These are phyloP conservation scores for Ptychobarbus kaznakovi DNA, from an alignment of 2,797 vertebrate genomes.

Conservation along the genomic window DNA sequence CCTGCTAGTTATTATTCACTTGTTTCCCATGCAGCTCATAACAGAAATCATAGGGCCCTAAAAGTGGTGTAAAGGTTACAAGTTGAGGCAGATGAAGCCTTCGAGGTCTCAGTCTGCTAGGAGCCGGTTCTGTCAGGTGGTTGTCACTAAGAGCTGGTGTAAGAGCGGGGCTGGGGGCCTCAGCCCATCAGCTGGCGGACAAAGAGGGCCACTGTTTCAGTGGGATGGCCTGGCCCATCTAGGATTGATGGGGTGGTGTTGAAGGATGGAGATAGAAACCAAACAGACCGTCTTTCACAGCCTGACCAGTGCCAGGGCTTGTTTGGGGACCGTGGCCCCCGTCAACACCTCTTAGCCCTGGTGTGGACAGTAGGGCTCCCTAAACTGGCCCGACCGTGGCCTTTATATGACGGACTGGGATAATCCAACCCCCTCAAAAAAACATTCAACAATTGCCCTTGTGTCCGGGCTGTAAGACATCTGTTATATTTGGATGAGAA, in stretches of 20 bases:
- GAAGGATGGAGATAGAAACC: constrained; percentile 78
- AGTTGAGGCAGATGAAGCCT: constrained; percentile 37
- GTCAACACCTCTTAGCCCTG: constrained; percentile 69
- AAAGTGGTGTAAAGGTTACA: constrained; percentile 33
- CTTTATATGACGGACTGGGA: constrained; percentile 70
- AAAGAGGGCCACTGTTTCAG: constrained; percentile 78
- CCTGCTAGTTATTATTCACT: no score
- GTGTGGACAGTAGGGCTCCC: constrained; percentile 47
- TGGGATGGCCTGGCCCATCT: constrained; percentile 70
- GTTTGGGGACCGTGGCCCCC: constrained; percentile 65
- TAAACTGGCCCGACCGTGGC: constrained; percentile 62
- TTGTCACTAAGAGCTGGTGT: constrained; percentile 67
- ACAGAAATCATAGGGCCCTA: not conserved
- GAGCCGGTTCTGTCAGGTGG: constrained; percentile 68
- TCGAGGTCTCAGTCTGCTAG: constrained; percentile 65
- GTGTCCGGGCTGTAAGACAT: constrained; percentile 44
- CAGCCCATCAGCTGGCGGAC: constrained; percentile 65
- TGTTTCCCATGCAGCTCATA: not conserved
- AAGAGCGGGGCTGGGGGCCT: constrained; percentile 45
- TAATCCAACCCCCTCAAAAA: constrained; percentile 52
- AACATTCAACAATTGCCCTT: constrained; percentile 54
- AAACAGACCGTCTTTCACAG: constrained; percentile 80
- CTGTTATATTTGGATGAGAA: constrained; percentile 39
- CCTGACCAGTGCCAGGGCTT: constrained; percentile 69
- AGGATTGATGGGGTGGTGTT: constrained; percentile 81